Evolutionary conservation across 2,113 vertebrate genomes (phyloP).

Genomic region (Dryoscopus gambensis): DNA sequence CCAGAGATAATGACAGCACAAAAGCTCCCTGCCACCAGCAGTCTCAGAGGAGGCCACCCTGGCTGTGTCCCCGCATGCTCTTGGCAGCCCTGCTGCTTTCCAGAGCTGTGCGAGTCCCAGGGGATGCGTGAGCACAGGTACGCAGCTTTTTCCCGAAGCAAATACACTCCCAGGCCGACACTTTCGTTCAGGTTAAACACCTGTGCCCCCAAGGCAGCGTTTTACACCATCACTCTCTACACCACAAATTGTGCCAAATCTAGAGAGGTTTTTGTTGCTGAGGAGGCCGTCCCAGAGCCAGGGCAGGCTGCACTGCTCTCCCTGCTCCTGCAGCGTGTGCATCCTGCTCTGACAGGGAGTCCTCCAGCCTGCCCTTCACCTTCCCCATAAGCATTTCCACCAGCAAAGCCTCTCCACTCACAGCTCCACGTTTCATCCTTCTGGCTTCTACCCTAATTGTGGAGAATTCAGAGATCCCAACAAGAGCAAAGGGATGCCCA

Average conservation of each 20-base stretch:
- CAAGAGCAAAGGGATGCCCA: background rate
- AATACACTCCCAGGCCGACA: fast-evolving
- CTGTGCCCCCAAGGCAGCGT: background rate
- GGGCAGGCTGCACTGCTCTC: background rate
- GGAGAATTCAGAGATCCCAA: background rate
- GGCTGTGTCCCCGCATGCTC: fast-evolving
- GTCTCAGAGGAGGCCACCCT: background rate
- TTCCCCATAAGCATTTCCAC: background rate
- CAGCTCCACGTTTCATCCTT: background rate
- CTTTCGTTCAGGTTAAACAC: background rate
- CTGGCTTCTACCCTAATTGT: background rate
- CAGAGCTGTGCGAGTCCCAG: fast-evolving
- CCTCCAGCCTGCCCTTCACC: background rate
- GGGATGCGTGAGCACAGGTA: background rate
- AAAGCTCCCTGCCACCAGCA: background rate
- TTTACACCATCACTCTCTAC: background rate
- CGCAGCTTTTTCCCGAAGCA: background rate
- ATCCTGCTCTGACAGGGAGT: background rate
- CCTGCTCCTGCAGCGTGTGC: fast-evolving
- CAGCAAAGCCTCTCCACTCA: background rate
- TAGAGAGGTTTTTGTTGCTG: background rate
- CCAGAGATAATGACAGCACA: background rate
- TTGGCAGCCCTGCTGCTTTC: background rate
- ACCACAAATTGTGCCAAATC: background rate
- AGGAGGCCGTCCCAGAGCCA: background rate